Base-by-base conservation (phyloP, 1,140 invertebrate genomes). In the Nautilus pompilius region DNA sequence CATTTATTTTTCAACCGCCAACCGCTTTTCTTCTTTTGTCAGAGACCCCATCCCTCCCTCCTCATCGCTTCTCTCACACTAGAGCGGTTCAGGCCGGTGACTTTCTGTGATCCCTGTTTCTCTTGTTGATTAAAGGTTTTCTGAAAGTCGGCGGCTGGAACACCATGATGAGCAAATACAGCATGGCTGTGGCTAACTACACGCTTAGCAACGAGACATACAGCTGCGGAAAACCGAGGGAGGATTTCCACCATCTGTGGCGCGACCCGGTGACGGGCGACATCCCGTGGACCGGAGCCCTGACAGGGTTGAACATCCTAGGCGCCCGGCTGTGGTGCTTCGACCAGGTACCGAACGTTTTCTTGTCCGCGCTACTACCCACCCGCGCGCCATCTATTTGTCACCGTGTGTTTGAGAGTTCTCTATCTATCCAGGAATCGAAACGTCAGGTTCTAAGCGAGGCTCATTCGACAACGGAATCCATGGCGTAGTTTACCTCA, bases 261-360 rank as follows among this genome's bases (percentile, higher is more conserved):
- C 73, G 85, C 17, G 70, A 78, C 36, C 64, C 77, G 2, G 64
- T 74, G 0, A 76, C 78, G 0, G 84, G 85, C 53, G 75, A 80
- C 61, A 75, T 86, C 15, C 86, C 86, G 0, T 87, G 86, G 86
- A 80, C 85, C 3, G 86, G 86, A 3, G 80, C 85, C 55, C 66
- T 83, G 22, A 81, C 86, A 64, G 86, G 86, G 6, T 69, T 87
- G 6, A 84, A 84, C 3, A 82, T 86, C 32, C 80, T 82, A 5
- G 82, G 83, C 6, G 74, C 86, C 34, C 87, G 85, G 84, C 86
- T 86, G 60, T 87, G 86, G 86, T 87, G 86, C 65, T 84, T 84
- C 15, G 86, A 87, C 71, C 86, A 87, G 81, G 85, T 85, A 61
- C n/a, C 13, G 17, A 4, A 4, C 24, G 3, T 46, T 46, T 46